Conservation (phyloP, 2,113 vertebrate genomes). For the Elachura formosa region DNA sequence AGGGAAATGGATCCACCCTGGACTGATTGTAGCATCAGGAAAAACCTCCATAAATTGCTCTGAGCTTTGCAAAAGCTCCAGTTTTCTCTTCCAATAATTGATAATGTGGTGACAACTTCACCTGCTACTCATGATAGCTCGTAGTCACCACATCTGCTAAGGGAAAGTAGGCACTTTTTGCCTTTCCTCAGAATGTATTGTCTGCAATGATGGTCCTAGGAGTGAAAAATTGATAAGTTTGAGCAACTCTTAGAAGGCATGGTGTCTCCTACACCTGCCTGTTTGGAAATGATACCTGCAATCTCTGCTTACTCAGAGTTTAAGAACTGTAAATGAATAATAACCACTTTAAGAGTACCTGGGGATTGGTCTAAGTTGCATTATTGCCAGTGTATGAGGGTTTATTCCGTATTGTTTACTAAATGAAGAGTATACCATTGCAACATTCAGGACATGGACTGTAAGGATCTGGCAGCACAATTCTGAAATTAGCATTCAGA, state of each 20-base stretch:
- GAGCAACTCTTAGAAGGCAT: background rate
- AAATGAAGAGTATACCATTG: constrained; percentile 19
- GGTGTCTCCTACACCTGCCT: background rate
- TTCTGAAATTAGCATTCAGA: background rate
- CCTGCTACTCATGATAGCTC: background rate
- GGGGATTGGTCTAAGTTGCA: background rate
- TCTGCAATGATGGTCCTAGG: background rate
- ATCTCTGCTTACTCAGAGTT: background rate
- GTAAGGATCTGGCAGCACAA: background rate
- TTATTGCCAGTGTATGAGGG: background rate
- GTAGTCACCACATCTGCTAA: background rate
- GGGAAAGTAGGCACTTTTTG: background rate
- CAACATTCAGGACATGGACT: background rate
- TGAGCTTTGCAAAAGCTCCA: background rate
- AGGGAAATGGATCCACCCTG: background rate
- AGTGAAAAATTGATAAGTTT: background rate
- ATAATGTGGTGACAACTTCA: background rate
- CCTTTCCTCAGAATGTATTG: background rate
- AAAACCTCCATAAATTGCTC: constrained; percentile 12
- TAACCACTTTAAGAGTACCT: background rate
- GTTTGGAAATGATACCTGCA: background rate
- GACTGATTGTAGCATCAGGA: background rate
- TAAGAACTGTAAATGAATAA: background rate
- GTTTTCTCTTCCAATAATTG: constrained; percentile 1
- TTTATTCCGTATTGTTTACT: background rate